Conservation (phyloP, 2,797 vertebrate genomes). For the Sylvilagus floridanus region DNA sequence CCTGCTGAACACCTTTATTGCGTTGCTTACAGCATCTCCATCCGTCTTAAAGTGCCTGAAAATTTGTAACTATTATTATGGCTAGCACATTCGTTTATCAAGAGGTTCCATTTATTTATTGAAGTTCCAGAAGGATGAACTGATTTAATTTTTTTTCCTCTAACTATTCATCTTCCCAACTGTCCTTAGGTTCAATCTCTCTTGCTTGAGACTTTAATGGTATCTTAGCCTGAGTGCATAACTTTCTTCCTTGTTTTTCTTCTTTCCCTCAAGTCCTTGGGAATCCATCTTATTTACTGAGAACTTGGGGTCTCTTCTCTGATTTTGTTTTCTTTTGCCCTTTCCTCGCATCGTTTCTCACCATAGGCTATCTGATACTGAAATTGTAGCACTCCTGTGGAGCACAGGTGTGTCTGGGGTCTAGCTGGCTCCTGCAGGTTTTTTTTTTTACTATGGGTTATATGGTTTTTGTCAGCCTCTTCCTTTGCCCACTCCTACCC, state of each 20-base stretch:
- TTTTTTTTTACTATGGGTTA: not conserved
- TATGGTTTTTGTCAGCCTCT: not conserved
- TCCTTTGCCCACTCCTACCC: not conserved
- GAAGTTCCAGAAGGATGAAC: not conserved
- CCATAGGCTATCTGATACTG: fast-evolving
- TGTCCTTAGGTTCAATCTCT: not conserved
- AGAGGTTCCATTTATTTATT: not conserved
- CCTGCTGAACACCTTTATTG: fast-evolving
- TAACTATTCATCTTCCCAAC: not conserved
- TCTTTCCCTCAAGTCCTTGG: not conserved
- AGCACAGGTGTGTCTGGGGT: fast-evolving
- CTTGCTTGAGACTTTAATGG: not conserved
- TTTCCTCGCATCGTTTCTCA: fast-evolving
- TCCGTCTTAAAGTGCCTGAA: not conserved
- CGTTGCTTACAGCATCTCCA: not conserved
- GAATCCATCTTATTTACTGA: not conserved
- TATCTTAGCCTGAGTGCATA: not conserved
- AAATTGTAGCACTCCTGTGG: not conserved
- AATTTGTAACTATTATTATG: not conserved
- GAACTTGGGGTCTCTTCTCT: not conserved
- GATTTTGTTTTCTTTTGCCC: not conserved
- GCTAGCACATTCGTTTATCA: not conserved
- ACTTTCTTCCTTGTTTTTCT: not conserved
- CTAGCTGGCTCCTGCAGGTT: not conserved
- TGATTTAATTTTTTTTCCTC: not conserved